Base-by-base conservation (phyloP, 2,888 invertebrate genomes). In the Prionchulus punctatus region DNA sequence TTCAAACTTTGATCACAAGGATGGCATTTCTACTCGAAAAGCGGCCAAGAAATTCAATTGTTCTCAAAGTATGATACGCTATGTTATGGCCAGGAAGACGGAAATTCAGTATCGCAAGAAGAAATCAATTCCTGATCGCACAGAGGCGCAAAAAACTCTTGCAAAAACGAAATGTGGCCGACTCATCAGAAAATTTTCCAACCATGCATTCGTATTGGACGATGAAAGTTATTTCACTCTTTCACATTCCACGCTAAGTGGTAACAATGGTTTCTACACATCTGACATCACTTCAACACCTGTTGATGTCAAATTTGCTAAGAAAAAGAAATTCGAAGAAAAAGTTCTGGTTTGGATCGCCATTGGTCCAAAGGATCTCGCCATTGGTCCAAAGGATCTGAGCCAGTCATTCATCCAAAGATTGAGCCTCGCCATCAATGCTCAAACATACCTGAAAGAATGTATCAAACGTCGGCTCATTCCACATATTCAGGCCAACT, bases 401-500 rank as follows among this genome's bases (percentile, higher is more conserved):
- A 25, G 4, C 2, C 23, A 54, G n/a, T 3, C 54, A 2, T 43
- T 54, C 2, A 52, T 54, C 18, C 23, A 28, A n/a, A 43, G 53
- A 53, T 54, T 53, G 23, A 28, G 23, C 43, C 53, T 26, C 27
- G 54, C 54, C 23, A 53, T 54, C 53, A 54, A 53, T 53, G 54
- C 2, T 15, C 48, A 31, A 26, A 18, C 21, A 26, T 54, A 54
- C 27, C 18, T 54, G 3, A 12, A 54, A n/a, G 54, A 54, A 2
- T 54, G 54, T 27, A 50, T 54, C 26, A 54, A 54, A 28, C 23
- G 21, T 52, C 3, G 53, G 7, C 18, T 54, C 7, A 54, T 54
- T 27, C 54, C 54, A n/a, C 53, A 54, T n/a, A 54, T 54, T 18
- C 43, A 21, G n/a, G 54, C 54, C 7, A 54, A 54, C 54, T 54